Percentiles rank a stretch among this genome's conserved stretches.
phyloP scores from a whole-genome alignment of 2,797 vertebrate genomes.

The Eleutherodactylus coqui region DNA sequence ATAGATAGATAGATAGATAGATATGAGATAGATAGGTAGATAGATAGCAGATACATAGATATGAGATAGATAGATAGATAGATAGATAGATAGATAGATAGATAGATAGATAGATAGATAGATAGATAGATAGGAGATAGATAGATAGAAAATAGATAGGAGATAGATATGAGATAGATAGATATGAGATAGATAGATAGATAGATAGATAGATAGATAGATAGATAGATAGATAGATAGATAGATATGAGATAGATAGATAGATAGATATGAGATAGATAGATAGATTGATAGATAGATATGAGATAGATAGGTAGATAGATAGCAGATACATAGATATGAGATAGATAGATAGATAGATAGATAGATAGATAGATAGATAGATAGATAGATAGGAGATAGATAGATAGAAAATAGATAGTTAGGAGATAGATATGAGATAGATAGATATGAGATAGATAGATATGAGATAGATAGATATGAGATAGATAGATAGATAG shows the following conservation, averaged over 20 bases:
- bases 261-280: not conserved
- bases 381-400: too few species aligned
- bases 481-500: not conserved
- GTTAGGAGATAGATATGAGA: not conserved
- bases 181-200: constrained; percentile 5
- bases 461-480: not conserved
- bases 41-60: not conserved
- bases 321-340: not conserved
- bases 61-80: not conserved
- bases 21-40: not conserved
- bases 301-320: not conserved
- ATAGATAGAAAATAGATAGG: constrained; percentile 19
- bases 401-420: too few species aligned
- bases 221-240: not conserved
- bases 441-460: constrained; percentile 5
- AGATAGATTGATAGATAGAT: not conserved
- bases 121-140: not conserved
- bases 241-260: not conserved
- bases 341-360: not conserved
- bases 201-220: not conserved
- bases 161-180: constrained; percentile 10
- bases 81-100: not conserved
- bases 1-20: constrained; percentile 9
- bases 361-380: too few species aligned
- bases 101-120: not conserved